Base-by-base conservation (phyloP, 1,140 invertebrate genomes). In the Drosophila insularis region DNA sequence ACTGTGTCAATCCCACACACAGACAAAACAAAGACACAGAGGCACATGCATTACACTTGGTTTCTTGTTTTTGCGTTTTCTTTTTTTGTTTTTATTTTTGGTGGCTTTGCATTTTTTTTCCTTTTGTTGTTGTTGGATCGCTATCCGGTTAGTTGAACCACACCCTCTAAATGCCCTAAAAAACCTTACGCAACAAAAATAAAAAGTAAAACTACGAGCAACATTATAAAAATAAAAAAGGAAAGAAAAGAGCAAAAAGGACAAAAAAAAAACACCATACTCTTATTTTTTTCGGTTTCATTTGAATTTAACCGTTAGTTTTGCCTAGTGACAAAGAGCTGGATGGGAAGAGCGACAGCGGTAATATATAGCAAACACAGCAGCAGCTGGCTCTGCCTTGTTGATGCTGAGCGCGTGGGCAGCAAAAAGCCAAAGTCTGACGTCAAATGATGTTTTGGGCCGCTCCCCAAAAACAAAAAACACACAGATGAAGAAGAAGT, bases 181-280 rank as follows among this genome's bases (percentile, higher is more conserved):
- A 89, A 89, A 80, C 80, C 82, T 86, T 86, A 86, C 81, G 81
- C 81, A 86, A 86, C 75, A 86, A 86, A 78, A 85, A 86, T 68
- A 73, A 56, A 35, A 19, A 55, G 0, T 31, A 55, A 17, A 81
- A 65, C 10, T 62, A 46, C n/a, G 56, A 31, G 27, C 11, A 40
- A n/a, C n/a, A n/a, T n/a, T 68, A 65, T 27, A 63, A 35, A 23
- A 86, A 86, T 64, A 85, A 86, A 80, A 86, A 70, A 73, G 39
- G 46, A 21, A 27, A 27, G 27, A 27, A 55, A 53, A 10, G 14
- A 2, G 35, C 35, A 37, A 37, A 13, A 35, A n/a, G 5, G 10
- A 31, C 75, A 63, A 46, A 61, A 59, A 72, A n/a, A 56, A 19
- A n/a, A n/a, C n/a, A n/a, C n/a, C n/a, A n/a, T 31, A 56, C 54